Conservation (phyloP, 2,797 vertebrate species). For the Emys orbicularis region DNA sequence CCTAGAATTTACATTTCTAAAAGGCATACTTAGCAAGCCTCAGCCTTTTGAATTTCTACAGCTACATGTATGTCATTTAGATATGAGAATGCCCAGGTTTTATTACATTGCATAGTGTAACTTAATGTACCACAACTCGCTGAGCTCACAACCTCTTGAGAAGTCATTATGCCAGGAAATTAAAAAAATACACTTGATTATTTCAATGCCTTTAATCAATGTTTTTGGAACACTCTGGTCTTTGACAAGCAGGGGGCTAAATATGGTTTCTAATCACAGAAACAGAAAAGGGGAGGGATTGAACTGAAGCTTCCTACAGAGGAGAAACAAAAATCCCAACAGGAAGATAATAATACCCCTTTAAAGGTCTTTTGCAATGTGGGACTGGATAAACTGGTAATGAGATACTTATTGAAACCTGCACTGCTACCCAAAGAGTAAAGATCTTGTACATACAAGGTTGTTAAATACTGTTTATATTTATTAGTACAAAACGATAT, state of each 20-base stretch:
- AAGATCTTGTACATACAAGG: not conserved
- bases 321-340: not conserved
- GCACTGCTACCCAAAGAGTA: not conserved
- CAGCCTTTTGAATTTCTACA: not conserved
- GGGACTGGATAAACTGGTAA: not conserved
- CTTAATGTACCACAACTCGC: fast-evolving
- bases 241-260: not conserved
- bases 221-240: not conserved
- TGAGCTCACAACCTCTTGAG: not conserved
- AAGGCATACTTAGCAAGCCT: slow-evolving; percentile 16
- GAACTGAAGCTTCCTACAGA: not conserved
- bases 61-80: not conserved
- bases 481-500: not conserved
- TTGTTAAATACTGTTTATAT: not conserved
- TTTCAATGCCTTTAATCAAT: not conserved
- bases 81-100: not conserved
- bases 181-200: not conserved
- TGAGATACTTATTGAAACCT: not conserved
- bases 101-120: not conserved
- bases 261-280: not conserved
- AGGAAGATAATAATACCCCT: not conserved
- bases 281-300: not conserved
- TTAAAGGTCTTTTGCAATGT: not conserved
- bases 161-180: slow-evolving; percentile 9
- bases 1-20: slow-evolving; percentile 8